Evolutionary conservation across 2,113 vertebrate species (phyloP), one percentile per base, ranked within the genome.

Genomic region (Steatornis caripensis): DNA sequence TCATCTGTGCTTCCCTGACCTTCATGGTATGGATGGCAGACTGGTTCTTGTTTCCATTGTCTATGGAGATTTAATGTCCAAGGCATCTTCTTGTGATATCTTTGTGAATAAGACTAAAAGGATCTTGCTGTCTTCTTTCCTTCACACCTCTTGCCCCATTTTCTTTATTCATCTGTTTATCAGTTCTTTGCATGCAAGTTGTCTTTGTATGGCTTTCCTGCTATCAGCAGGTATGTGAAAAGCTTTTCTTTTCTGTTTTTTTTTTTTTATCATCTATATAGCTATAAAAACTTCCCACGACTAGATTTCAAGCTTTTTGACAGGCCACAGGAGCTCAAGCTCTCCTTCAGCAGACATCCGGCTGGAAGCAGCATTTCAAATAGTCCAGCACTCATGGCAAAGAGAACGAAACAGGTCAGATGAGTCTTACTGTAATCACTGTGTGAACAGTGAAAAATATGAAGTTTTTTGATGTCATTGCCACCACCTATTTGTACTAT

Each of bases 401-500:
- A 99, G 96, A 99, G 99, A 97, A 99, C 99, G 21, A 99, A 99
- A 96, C 99, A 99, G 99, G 99, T 99, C 71, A 92, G 95, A 93
- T 90, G 61, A 70, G 9, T 90, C 39, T 85, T 54, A 36, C 12
- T 61, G 9, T 87, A 80, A 83, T 69, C 37, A 20, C 34, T 58
- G 5, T 84, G 18, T 39, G 23, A 93, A 76, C 48, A 58, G 29
- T 76, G 37, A 86, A 62, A 93, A 23, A 74, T 32, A n/a, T 0
- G 0, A 32, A 26, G 13, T 24, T 77, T 57, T 48, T 60, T 70
- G 11, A 10, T 79, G 37, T 71, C 89, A 80, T 37, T 87, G 7
- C 13, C 19, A 23, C 26, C 88, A 16, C 12, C 15, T 53, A 5
- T 80, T 71, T 84, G n/a, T 57, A 15, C 6, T 46, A 0, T 12